Percentiles rank a stretch among this genome's conserved stretches.
Evolutionary conservation across 2,888 invertebrate species (phyloP).

Genomic region (Stramonita haemastoma): DNA sequence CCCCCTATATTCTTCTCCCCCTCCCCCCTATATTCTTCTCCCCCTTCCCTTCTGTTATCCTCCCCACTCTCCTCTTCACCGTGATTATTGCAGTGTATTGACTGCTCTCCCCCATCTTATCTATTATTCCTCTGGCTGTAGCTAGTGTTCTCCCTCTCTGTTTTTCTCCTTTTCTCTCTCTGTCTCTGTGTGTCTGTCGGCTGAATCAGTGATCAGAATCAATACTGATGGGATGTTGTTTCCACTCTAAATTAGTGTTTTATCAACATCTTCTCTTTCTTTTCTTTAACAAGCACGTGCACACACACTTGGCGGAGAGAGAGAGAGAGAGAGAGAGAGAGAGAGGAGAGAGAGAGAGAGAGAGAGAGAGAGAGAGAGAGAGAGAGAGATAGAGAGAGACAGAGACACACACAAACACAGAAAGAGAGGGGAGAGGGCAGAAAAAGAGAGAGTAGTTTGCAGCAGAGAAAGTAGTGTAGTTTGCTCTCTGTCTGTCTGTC

Average conservation of each 20-base stretch:
- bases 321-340: not conserved
- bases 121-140: not conserved
- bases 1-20: not conserved
- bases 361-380: not conserved
- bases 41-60: too few relatives aligned
- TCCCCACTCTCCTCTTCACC: not conserved
- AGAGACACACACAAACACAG: not conserved
- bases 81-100: not conserved
- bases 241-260: not conserved
- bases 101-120: conserved; percentile 5
- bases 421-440: not conserved
- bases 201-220: not conserved
- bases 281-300: too few relatives aligned
- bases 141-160: too few relatives aligned
- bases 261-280: not conserved
- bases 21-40: too few relatives aligned
- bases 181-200: too few relatives aligned
- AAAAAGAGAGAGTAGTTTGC: conserved; percentile 14
- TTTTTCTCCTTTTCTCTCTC: too few relatives aligned
- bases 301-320: not conserved
- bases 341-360: not conserved
- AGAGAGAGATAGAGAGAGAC: not conserved
- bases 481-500: too few relatives aligned
- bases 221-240: not conserved
- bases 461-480: too few relatives aligned